These are phyloP conservation scores for Ara ararauna DNA, from an alignment of 2,797 vertebrate genomes.

Conservation along the genomic window DNA sequence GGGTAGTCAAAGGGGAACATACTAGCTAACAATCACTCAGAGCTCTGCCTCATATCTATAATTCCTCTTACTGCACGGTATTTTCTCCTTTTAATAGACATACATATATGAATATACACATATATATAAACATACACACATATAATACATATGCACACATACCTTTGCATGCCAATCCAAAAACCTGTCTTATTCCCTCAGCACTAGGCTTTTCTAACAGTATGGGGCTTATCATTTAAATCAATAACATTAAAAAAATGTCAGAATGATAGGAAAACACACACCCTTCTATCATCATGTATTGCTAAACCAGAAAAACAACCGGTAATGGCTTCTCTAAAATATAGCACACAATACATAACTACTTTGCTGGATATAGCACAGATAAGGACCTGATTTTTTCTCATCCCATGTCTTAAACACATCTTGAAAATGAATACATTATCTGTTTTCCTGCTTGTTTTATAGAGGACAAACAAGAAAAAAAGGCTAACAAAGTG, in stretches of 20 bases:
- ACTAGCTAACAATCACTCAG: neutral
- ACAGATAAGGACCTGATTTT: neutral
- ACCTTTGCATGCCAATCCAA: neutral
- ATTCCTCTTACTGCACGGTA: neutral
- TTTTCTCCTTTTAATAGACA: constrained; percentile 18
- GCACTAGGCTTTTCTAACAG: neutral
- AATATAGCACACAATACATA: neutral
- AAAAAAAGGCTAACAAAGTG: neutral
- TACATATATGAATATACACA: constrained; percentile 48
- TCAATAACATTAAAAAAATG: neutral
- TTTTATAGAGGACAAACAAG: neutral
- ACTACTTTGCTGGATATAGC: neutral
- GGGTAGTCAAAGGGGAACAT: constrained; percentile 4
- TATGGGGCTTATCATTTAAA: neutral
- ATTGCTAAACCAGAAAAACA: neutral
- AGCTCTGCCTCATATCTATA: neutral
- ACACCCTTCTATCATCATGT: neutral
- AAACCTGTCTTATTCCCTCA: neutral
- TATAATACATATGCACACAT: neutral
- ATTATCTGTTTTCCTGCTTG: neutral
- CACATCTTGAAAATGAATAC: neutral
- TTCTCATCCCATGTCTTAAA: neutral
- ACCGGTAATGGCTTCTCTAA: neutral
- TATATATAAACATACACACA: constrained; percentile 15
- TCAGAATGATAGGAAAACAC: neutral